Conservation (phyloP, 1,140 invertebrate genomes). For the Andricus grossulariae region DNA sequence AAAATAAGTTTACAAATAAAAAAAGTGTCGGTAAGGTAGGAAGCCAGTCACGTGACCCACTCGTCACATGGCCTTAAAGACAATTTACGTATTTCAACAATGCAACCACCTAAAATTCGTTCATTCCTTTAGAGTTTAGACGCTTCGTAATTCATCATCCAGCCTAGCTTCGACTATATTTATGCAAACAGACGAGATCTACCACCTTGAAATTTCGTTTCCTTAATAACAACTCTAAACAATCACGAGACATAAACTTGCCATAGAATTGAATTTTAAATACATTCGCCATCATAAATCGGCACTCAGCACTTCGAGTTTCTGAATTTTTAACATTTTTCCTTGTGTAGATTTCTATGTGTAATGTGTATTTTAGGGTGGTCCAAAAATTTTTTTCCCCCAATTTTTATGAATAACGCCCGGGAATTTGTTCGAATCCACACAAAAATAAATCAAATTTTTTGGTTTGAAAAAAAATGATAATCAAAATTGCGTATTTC, state of each 20-base stretch:
- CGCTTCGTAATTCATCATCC: conserved; percentile 19
- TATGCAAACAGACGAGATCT: conserved; percentile 19
- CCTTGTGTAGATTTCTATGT: too few species aligned
- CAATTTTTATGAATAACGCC: too few species aligned
- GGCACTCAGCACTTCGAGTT: conserved; percentile 48
- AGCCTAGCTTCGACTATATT: conserved; percentile 14
- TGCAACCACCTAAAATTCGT: conserved; percentile 3
- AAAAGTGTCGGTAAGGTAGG: too few species aligned
- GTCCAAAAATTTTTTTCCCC: too few species aligned
- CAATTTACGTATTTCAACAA: conserved; percentile 26
- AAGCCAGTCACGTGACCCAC: too few species aligned
- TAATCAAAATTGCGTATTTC: too few species aligned
- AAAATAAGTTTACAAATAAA: too few species aligned
- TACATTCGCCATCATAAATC: conserved; percentile 48
- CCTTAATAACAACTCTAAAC: conserved; percentile 10
- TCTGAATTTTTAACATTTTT: not conserved
- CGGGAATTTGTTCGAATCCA: too few species aligned
- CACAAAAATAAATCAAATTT: too few species aligned
- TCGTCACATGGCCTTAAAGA: too few species aligned
- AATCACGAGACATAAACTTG: conserved; percentile 18
- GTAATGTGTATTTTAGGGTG: too few species aligned
- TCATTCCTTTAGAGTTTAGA: conserved; percentile 17
- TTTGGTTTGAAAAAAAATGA: too few species aligned
- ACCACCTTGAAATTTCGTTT: not conserved
- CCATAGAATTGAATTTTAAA: conserved; percentile 19